These are phyloP conservation scores for Tetranychus urticae DNA, from an alignment of 1,140 invertebrate genomes.

Conservation along the genomic window DNA sequence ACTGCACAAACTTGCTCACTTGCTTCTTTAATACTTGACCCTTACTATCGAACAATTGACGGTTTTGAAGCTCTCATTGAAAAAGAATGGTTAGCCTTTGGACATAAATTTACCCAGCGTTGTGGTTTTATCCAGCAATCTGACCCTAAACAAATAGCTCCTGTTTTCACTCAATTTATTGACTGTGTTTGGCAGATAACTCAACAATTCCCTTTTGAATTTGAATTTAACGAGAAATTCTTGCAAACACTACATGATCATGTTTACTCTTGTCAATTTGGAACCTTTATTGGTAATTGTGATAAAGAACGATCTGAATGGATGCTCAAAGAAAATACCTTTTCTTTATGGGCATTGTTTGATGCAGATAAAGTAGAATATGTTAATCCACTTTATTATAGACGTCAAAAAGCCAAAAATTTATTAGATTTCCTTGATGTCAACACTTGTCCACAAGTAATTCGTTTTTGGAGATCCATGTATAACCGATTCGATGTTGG, in stretches of 20 bases:
- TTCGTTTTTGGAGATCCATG: slow-evolving; percentile 83
- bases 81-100: slow-evolving; percentile 90
- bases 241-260: slow-evolving; percentile 81
- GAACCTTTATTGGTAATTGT: slow-evolving; percentile 81
- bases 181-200: slow-evolving; percentile 79
- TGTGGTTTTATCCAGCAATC: slow-evolving; percentile 52
- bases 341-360: slow-evolving; percentile 84
- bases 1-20: slow-evolving; percentile 93
- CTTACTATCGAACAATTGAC: slow-evolving; percentile 84
- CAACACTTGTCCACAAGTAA: slow-evolving; percentile 35
- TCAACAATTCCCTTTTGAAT: slow-evolving; percentile 63
- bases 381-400: slow-evolving; percentile 68
- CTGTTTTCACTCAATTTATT: slow-evolving; percentile 89
- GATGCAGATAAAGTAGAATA: slow-evolving; percentile 69
- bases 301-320: slow-evolving; percentile 66
- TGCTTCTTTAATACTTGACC: slow-evolving; percentile 69
- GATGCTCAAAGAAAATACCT: slow-evolving; percentile 40
- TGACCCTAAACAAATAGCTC: slow-evolving; percentile 61
- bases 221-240: slow-evolving; percentile 92
- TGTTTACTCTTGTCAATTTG: slow-evolving; percentile 69
- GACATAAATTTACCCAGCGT: slow-evolving; percentile 81
- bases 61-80: slow-evolving; percentile 83
- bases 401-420: slow-evolving; percentile 29
- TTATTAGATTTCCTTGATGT: slow-evolving; percentile 18
- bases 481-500: slow-evolving; percentile 91